phyloP scores from a whole-genome alignment of 2,113 vertebrate species.

The Tetrax tetrax region DNA sequence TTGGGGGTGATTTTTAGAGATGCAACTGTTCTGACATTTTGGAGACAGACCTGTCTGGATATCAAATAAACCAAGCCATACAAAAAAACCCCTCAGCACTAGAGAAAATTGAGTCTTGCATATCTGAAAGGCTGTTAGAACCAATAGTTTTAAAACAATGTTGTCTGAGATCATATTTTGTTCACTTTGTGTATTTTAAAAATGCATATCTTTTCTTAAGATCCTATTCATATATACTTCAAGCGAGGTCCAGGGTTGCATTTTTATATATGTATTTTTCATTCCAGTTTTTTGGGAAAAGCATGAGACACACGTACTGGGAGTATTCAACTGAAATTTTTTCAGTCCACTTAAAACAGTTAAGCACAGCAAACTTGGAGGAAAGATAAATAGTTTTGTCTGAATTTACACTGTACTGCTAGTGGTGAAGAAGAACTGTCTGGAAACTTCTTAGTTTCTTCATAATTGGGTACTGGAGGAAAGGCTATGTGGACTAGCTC shows the following conservation, averaged over 20 bases:
- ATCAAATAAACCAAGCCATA: not conserved
- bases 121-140: not conserved
- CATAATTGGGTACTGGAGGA: not conserved
- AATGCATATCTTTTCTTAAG: not conserved
- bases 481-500: not conserved
- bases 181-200: not conserved
- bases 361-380: not conserved
- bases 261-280: not conserved
- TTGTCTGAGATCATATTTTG: not conserved
- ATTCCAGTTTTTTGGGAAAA: not conserved
- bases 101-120: not conserved
- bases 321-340: not conserved
- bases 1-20: not conserved
- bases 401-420: not conserved
- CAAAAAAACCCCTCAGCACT: not conserved
- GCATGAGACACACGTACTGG: not conserved
- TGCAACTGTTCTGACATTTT: not conserved
- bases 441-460: not conserved
- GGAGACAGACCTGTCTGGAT: not conserved
- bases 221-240: not conserved
- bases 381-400: not conserved
- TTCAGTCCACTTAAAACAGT: not conserved
- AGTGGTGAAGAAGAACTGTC: not conserved
- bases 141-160: not conserved
- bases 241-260: not conserved